These are phyloP conservation scores for Drosophila pachea DNA, from an alignment of 1,140 invertebrate genomes.

Conservation along the genomic window DNA sequence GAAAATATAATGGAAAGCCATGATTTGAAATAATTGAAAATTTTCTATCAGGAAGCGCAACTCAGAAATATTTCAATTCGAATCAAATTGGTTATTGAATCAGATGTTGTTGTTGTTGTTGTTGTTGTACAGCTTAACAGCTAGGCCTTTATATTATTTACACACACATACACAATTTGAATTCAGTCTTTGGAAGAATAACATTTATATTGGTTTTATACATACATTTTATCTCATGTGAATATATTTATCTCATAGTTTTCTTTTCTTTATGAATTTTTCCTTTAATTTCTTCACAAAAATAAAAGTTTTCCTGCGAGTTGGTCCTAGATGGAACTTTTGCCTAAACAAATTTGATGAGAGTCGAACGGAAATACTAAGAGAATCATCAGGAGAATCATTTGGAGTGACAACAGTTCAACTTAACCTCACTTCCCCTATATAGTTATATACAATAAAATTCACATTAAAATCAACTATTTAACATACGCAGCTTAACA, in stretches of 20 bases:
- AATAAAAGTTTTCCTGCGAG: conserved; percentile 5
- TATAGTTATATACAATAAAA: conserved; percentile 36
- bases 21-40: too few species aligned
- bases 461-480: conserved; percentile 21
- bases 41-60: background rate
- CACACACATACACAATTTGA: conserved; percentile 72
- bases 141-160: conserved; percentile 59
- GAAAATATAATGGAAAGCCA: conserved; percentile 20
- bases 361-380: too few species aligned
- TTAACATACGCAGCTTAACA: conserved; percentile 17
- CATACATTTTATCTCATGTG: conserved; percentile 21
- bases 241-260: conserved; percentile 22
- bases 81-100: conserved; percentile 7
- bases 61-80: conserved; percentile 2
- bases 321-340: conserved; percentile 34
- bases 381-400: background rate
- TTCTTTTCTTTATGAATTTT: conserved; percentile 12
- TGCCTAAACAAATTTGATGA: too few species aligned
- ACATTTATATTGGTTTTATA: conserved; percentile 67
- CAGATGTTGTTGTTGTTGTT: conserved; percentile 22
- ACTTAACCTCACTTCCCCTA: background rate
- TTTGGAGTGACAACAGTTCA: conserved; percentile 11
- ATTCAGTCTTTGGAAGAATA: conserved; percentile 77
- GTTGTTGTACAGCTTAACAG: conserved; percentile 40
- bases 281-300: background rate